A percentile compares a stretch with the other conserved stretches of the same genome.
phyloP scores from a whole-genome alignment of 2,797 vertebrate genomes.

The Melanotaenia trifasciata region DNA sequence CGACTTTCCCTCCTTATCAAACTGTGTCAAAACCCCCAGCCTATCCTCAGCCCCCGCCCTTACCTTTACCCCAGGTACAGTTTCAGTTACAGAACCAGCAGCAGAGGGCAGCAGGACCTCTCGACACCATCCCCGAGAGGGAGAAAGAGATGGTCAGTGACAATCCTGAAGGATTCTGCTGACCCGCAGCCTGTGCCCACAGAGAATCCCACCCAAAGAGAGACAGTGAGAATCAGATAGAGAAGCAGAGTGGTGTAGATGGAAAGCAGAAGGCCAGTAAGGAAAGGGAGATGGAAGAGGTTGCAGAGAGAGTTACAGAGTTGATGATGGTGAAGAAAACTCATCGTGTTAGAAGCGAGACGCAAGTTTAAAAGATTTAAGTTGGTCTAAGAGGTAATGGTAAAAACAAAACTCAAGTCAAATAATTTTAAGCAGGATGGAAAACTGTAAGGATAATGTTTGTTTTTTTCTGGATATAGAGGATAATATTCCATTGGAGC shows the following conservation, averaged over 20 bases:
- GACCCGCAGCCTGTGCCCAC: constrained; percentile 82
- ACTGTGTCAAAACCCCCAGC: constrained; percentile 65
- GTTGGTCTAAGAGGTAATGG: not conserved
- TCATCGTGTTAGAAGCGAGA: constrained; percentile 71
- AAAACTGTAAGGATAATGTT: constrained; percentile 1
- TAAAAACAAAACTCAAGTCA: constrained; percentile 30
- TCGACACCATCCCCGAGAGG: constrained; percentile 82
- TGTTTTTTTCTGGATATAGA: constrained; percentile 12
- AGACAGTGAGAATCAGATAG: constrained; percentile 42
- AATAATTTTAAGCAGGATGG: constrained; percentile 18
- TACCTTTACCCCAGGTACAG: constrained; percentile 48
- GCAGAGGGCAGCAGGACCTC: constrained; percentile 65
- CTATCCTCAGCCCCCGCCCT: constrained; percentile 66
- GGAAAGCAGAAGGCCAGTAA: constrained; percentile 31
- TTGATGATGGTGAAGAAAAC: constrained; percentile 51
- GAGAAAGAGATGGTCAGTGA: constrained; percentile 80
- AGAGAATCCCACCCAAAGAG: constrained; percentile 67
- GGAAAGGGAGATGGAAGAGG: constrained; percentile 44
- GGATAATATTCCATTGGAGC: constrained; percentile 20
- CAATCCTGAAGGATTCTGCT: constrained; percentile 75
- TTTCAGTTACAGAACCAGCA: constrained; percentile 66
- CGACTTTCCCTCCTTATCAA: constrained; percentile 53
- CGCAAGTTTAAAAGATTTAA: constrained; percentile 62
- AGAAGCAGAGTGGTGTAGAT: constrained; percentile 18
- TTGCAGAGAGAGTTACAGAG: constrained; percentile 49